Percentiles rank a stretch among this genome's conserved stretches.
These are phyloP conservation scores for Lithosia quadra DNA, from an alignment of 2,888 invertebrate genomes.

Conservation along the genomic window DNA sequence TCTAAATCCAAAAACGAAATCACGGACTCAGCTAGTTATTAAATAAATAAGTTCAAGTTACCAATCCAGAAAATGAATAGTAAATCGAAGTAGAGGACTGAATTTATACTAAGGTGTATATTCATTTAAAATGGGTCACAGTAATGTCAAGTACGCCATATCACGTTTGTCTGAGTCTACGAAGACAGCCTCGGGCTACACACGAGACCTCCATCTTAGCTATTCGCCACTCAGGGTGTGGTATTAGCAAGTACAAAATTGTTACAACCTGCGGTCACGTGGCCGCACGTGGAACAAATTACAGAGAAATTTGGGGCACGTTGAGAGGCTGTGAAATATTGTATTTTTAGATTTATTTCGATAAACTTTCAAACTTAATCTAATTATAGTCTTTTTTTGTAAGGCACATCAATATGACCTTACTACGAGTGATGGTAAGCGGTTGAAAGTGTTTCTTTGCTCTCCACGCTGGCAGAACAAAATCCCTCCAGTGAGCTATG, in stretches of 20 bases:
- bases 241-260: conserved; percentile 46
- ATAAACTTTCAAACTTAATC: background rate
- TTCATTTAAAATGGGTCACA: conserved; percentile 24
- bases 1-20: too few relatives aligned
- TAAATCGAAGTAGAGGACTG: background rate
- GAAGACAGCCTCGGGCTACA: conserved; percentile 51
- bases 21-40: too few relatives aligned
- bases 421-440: background rate
- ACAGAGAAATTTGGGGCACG: background rate
- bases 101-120: conserved; percentile 10
- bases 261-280: conserved; percentile 2
- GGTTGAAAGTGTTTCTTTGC: too few relatives aligned
- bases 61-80: background rate
- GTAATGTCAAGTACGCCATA: conserved; percentile 14
- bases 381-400: background rate
- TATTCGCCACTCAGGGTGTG: conserved; percentile 40
- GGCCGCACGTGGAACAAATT: background rate
- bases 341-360: conserved; percentile 1
- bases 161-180: conserved; percentile 25
- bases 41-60: conserved; percentile 3
- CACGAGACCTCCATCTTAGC: conserved; percentile 58
- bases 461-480: too few relatives aligned
- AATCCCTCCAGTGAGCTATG: too few relatives aligned
- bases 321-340: background rate
- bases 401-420: background rate